Percentiles rank a stretch among this genome's conserved stretches.
These are phyloP conservation scores for Rhagophthalmus giganteus DNA, from an alignment of 2,888 invertebrate species.

Conservation along the genomic window DNA sequence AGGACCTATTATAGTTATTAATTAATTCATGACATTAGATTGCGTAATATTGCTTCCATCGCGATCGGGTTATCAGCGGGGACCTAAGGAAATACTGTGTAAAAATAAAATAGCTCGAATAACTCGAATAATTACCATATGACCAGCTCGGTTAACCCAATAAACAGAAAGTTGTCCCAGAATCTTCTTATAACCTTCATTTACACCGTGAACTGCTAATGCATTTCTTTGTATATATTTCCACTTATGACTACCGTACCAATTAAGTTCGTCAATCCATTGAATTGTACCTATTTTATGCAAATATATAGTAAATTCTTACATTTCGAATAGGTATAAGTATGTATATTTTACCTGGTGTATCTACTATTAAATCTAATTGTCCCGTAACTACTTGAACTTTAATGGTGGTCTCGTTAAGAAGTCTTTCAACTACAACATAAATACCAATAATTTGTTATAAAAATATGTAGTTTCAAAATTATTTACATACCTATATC, in stretches of 20 bases:
- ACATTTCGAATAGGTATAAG: no score
- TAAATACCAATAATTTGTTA: not conserved
- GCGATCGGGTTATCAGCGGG: conserved; percentile 15
- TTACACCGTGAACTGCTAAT: conserved; percentile 62
- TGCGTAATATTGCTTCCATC: conserved; percentile 6
- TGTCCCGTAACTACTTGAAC: conserved; percentile 77
- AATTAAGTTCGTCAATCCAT: conserved; percentile 75
- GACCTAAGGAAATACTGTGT: conserved; percentile 9
- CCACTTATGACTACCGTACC: conserved; percentile 65
- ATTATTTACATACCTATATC: conserved; percentile 46
- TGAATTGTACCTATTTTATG: conserved; percentile 39
- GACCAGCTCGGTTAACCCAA: conserved; percentile 77
- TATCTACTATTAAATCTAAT: conserved; percentile 81
- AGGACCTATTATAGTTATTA: not conserved
- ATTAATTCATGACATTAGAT: conserved; percentile 4
- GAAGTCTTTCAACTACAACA: conserved; percentile 64
- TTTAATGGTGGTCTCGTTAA: conserved; percentile 68
- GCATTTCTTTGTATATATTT: conserved; percentile 58
- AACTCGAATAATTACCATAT: conserved; percentile 62
- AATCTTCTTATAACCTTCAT: conserved; percentile 74
- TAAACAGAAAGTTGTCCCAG: conserved; percentile 71
- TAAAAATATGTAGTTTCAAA: conserved; percentile 3
- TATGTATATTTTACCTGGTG: conserved; percentile 75
- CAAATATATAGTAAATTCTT: conserved; percentile 20
- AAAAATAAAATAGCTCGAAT: conserved; percentile 1